These are phyloP conservation scores for Oophaga pumilio DNA, from an alignment of 2,113 vertebrate species.

Conservation along the genomic window DNA sequence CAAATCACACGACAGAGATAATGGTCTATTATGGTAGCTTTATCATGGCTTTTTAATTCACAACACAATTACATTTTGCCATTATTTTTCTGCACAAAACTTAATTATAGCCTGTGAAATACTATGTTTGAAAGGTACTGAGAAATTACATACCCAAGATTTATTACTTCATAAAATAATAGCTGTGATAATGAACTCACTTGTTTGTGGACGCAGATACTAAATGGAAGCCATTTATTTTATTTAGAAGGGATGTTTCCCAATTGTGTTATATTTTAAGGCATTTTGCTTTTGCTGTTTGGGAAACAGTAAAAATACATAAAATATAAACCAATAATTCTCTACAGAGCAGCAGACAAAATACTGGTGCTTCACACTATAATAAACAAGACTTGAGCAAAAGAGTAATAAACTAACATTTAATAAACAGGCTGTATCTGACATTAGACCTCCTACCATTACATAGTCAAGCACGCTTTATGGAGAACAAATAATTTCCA, in stretches of 20 bases:
- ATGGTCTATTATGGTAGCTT: conserved; percentile 35
- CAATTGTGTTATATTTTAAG: conserved; percentile 49
- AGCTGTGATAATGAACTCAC: conserved; percentile 47
- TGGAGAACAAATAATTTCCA: too few relatives aligned
- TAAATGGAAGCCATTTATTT: conserved; percentile 51
- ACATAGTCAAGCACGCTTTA: too few relatives aligned
- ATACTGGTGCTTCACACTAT: neutral
- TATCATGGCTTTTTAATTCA: conserved; percentile 54
- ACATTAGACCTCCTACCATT: neutral
- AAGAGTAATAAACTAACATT: conserved; percentile 5
- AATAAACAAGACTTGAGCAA: conserved; percentile 14
- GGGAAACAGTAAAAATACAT: conserved; percentile 6
- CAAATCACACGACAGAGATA: conserved; percentile 42
- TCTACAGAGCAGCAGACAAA: neutral
- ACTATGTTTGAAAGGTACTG: conserved; percentile 50
- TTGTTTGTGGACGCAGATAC: conserved; percentile 41
- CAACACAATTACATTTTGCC: conserved; percentile 49
- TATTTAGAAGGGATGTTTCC: conserved; percentile 47
- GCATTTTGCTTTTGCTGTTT: conserved; percentile 21
- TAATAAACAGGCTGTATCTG: neutral
- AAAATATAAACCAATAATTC: conserved; percentile 28
- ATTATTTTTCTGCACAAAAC: conserved; percentile 52
- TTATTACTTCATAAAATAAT: conserved; percentile 55
- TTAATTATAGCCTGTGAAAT: conserved; percentile 53
- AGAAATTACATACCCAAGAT: conserved; percentile 50